Conservation (phyloP, 2,797 vertebrate species). For the Todus mexicanus region DNA sequence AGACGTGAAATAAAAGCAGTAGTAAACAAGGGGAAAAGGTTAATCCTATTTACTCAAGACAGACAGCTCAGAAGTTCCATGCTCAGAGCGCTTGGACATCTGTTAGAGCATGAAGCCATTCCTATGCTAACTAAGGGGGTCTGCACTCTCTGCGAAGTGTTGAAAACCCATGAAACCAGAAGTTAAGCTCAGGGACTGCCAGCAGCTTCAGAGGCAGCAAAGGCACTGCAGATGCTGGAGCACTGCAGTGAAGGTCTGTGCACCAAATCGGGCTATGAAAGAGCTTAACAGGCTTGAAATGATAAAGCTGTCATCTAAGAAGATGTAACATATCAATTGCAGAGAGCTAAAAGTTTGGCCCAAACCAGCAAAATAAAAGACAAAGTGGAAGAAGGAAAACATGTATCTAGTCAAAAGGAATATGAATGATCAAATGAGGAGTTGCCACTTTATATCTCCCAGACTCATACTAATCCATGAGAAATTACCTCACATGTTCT, state of each 20-base stretch:
- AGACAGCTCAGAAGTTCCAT: neutral
- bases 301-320: conserved; percentile 8
- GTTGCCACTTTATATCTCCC: neutral
- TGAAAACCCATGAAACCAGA: neutral
- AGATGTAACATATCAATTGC: neutral
- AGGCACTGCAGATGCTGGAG: neutral
- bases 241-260: neutral
- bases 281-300: conserved; percentile 3
- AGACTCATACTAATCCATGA: neutral
- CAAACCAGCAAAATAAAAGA: neutral
- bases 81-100: neutral
- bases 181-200: neutral
- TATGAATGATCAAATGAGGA: neutral
- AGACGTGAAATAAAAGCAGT: neutral
- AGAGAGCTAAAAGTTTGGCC: neutral
- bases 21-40: neutral
- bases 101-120: accelerated
- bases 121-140: neutral
- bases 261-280: neutral
- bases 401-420: neutral
- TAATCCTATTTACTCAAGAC: neutral
- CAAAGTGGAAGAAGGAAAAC: neutral
- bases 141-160: neutral
- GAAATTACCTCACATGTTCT: neutral
- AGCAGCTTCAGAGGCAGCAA: neutral